phyloP scores from a whole-genome alignment of 2,797 vertebrate species.

The Macroramphosus scolopax region DNA sequence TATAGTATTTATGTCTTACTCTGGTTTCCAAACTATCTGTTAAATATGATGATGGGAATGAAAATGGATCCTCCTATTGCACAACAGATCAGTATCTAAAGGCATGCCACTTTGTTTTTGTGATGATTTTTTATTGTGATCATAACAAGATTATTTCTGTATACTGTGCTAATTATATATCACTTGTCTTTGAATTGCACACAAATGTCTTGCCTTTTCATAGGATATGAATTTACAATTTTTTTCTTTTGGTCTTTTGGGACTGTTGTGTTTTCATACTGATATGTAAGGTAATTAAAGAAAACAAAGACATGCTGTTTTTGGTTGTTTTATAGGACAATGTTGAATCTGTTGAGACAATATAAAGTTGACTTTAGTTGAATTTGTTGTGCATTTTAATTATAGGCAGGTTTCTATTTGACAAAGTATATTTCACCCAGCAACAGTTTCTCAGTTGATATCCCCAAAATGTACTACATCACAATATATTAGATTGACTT shows the following conservation, averaged over 20 bases:
- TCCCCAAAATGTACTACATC: too few relatives aligned
- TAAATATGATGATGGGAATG: constrained; percentile 17
- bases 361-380: too few relatives aligned
- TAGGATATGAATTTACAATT: constrained; percentile 15
- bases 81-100: constrained; percentile 17
- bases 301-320: constrained; percentile 8
- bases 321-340: too few relatives aligned
- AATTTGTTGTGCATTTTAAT: too few relatives aligned
- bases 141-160: constrained; percentile 6
- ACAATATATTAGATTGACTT: too few relatives aligned
- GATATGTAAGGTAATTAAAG: constrained; percentile 50
- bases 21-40: constrained; percentile 30
- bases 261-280: constrained; percentile 40
- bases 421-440: too few relatives aligned
- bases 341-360: too few relatives aligned
- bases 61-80: constrained; percentile 26
- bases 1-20: constrained; percentile 61
- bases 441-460: too few relatives aligned
- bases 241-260: constrained; percentile 17
- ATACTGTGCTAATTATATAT: constrained; percentile 13
- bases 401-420: too few relatives aligned
- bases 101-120: constrained; percentile 1
- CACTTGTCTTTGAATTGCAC: constrained; percentile 30
- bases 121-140: constrained; percentile 8
- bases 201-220: constrained; percentile 35